Base-by-base conservation (phyloP, 2,797 vertebrate genomes). In the Coracias cyanogaster region DNA sequence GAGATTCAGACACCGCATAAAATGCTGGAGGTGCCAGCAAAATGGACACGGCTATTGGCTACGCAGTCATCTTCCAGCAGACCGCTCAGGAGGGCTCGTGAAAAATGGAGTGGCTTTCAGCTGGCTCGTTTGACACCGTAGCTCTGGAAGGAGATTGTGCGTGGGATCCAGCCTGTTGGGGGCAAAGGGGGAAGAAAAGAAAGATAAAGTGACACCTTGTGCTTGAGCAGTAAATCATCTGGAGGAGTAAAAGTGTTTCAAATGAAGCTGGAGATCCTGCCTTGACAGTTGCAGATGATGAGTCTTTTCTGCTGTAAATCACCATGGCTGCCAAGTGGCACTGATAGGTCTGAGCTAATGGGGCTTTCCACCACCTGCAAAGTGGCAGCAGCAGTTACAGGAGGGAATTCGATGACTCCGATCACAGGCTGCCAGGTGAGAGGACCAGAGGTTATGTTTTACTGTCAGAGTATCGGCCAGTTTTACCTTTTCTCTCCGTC, bases 221-320 rank as follows among this genome's bases (percentile, higher is more conserved):
- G 90, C 76, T 49, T 28, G 61, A 86, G 76, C 54, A 89, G 87
- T 94, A 96, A 96, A 94, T 97, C 96, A 96, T 64, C 57, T 48
- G 64, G 49, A 86, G 54, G 76, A 94, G 71, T 81, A 85, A 85
- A 86, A 71, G 71, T 52, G 60, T 95, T 94, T 89, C 57, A 19
- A 35, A 49, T 43, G 67, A 72, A 84, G 93, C 3, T 71, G 90
- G 90, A 84, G 85, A 73, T 80, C 61, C 17, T 94, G 85, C 88
- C 94, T 81, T 66, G 86, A 91, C 85, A 76, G 41, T 54, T 49
- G 74, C 83, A 78, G 69, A 66, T 2, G 15, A 80, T 26, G 58
- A 96, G 86, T 26, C 80, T 55, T 77, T 69, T 72, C 71, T 92
- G 72, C 82, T 91, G 16, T 94, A 94, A 97, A 90, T 96, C 96